Evolutionary conservation across 2,113 vertebrate species (phyloP).

Genomic region (Campylomormyrus tamandua): DNA sequence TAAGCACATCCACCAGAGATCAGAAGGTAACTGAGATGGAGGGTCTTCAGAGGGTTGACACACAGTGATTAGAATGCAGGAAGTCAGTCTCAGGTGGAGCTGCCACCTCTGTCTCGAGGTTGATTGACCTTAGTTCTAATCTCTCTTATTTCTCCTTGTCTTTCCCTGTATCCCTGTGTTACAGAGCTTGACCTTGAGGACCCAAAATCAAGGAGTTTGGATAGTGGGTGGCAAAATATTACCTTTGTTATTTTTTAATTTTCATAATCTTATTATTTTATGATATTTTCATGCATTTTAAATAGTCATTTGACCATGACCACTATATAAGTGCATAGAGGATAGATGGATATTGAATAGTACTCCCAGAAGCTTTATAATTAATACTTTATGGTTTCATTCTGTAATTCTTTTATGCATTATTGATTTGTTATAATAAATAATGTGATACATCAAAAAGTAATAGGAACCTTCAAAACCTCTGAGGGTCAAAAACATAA

Average conservation of each 20-base stretch:
- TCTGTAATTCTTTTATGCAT: neutral
- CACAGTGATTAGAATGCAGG: neutral
- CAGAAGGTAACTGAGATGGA: constrained; percentile 66
- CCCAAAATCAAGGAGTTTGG: constrained; percentile 33
- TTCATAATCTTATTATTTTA: neutral
- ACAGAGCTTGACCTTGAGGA: constrained; percentile 45
- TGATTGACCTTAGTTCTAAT: neutral
- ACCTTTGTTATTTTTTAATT: neutral
- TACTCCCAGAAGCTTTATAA: neutral
- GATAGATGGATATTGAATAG: neutral
- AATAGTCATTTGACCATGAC: neutral
- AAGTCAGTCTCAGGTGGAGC: neutral
- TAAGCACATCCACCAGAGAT: constrained; percentile 87
- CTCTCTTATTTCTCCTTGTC: neutral
- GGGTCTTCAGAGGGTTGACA: neutral
- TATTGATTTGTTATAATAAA: neutral
- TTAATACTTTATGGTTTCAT: neutral
- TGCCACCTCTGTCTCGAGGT: neutral
- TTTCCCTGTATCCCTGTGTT: neutral
- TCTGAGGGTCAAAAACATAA: neutral
- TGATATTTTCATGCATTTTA: neutral
- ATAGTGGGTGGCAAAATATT: constrained; percentile 43
- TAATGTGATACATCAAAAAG: neutral
- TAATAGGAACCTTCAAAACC: neutral
- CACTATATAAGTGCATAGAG: neutral